Base-by-base conservation (phyloP, 2,888 invertebrate species). In the Drosophila lutescens region DNA sequence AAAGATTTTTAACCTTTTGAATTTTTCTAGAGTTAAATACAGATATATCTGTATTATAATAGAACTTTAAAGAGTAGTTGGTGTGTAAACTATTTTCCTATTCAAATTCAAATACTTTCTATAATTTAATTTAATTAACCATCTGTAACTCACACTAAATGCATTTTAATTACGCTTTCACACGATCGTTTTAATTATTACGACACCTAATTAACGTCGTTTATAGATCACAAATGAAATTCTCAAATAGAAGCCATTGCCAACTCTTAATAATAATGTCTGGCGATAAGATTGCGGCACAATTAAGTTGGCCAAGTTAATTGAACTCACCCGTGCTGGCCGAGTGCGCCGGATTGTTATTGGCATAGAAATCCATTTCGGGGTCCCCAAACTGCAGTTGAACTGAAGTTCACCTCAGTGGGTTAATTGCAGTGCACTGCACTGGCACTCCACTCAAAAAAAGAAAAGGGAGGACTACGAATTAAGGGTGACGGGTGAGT, bases 301-400 rank as follows among this genome's bases (percentile, higher is more conserved):
- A 70, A 74, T 73, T 46, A 58, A 63, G 30, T 30, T 30, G 30
- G 47, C 55, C 59, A 56, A 68, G 63, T 60, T 74, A 58, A 77
- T 60, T 66, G 61, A 77, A 89, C 90, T 90, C 76, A 89, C 90
- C 90, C 62, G 80, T 76, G 73, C 55, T 74, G 13, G 63, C 62
- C 58, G 78, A 71, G 76, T 83, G 79, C 44, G 71, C 62, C 54
- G 43, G 71, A 57, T 74, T 85, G 74, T 74, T 83, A 65, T 71
- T 83, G 20, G 74, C 78, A 76, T 90, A 90, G 75, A 90, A 90
- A 86, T 90, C 90, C 90, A 90, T 90, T 70, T 68, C 73, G 68
- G 46, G 41, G 43, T 30, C 13, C 40, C 44, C 32, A 41, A 53
- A 68, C 59, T 57, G 57, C 54, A 63, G 59, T 36, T 17, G 17